A percentile compares a stretch with the other conserved stretches of the same genome.
phyloP scores from a whole-genome alignment of 2,888 invertebrate species.

The Notodonta ziczac region DNA sequence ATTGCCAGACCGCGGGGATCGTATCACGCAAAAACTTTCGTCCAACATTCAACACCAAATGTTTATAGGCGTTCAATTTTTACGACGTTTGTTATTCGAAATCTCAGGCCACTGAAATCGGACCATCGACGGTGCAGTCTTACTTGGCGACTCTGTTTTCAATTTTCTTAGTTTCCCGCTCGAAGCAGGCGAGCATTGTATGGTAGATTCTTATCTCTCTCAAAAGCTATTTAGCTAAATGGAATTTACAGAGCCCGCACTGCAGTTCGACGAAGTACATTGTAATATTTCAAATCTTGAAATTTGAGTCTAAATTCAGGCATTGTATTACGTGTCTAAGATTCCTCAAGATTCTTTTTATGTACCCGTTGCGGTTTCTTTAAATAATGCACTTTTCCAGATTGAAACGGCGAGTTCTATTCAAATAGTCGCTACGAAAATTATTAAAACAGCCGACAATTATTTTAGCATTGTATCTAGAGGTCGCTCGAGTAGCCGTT shows the following conservation, averaged over 20 bases:
- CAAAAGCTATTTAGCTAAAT: slow-evolving; percentile 85
- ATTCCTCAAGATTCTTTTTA: slow-evolving; percentile 64
- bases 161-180: slow-evolving; percentile 83
- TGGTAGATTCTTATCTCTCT: slow-evolving; percentile 83
- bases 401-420: slow-evolving; percentile 59
- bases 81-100: slow-evolving; percentile 76
- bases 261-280: slow-evolving; percentile 83
- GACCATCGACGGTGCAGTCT: slow-evolving; percentile 75
- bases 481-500: slow-evolving; percentile 50
- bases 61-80: slow-evolving; percentile 75
- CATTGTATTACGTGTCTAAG: slow-evolving; percentile 76
- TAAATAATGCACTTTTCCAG: slow-evolving; percentile 69
- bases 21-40: slow-evolving; percentile 73
- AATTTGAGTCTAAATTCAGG: slow-evolving; percentile 76
- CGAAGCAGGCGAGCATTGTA: slow-evolving; percentile 80
- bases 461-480: slow-evolving; percentile 36
- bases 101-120: slow-evolving; percentile 79
- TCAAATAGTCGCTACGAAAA: slow-evolving; percentile 31
- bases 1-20: slow-evolving; percentile 75
- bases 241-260: slow-evolving; percentile 84
- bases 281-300: slow-evolving; percentile 83
- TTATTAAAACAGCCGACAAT: slow-evolving; percentile 28
- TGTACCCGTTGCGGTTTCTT: slow-evolving; percentile 49
- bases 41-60: slow-evolving; percentile 59
- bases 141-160: slow-evolving; percentile 82